Evolutionary conservation across 1,140 invertebrate species (phyloP).

Genomic region (Sminthurinus signatus): DNA sequence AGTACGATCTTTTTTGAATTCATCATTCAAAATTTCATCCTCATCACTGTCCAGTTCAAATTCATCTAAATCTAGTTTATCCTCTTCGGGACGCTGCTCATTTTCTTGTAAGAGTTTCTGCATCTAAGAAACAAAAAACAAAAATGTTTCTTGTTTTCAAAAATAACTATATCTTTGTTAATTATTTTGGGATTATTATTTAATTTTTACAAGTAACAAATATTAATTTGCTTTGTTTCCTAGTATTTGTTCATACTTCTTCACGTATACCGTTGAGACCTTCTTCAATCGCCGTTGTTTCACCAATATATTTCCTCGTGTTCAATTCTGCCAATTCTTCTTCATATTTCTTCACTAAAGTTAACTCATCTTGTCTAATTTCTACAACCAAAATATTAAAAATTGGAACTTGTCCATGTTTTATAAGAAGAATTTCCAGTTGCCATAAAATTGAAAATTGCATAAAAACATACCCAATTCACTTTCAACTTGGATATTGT

Average conservation of each 20-base stretch:
- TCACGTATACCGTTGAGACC: slow-evolving; percentile 1
- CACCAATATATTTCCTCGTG: slow-evolving; percentile 5
- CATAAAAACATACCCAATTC: not conserved
- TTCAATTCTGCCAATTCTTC: slow-evolving; percentile 3
- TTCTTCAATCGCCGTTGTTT: slow-evolving; percentile 6
- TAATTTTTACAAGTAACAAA: not conserved
- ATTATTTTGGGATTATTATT: not conserved
- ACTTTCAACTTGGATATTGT: not conserved
- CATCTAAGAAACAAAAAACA: slow-evolving; percentile 26
- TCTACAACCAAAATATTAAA: too few relatives aligned
- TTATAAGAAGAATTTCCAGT: too few relatives aligned
- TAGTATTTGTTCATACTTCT: too few relatives aligned
- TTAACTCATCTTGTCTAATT: slow-evolving; percentile 2
- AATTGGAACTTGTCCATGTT: too few relatives aligned
- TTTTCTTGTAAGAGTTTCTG: slow-evolving; percentile 25
- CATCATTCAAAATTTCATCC: slow-evolving; percentile 13
- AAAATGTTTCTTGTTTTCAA: too few relatives aligned
- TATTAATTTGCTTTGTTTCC: too few relatives aligned
- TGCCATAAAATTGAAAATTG: not conserved
- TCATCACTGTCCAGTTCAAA: slow-evolving; percentile 33
- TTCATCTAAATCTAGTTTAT: slow-evolving; percentile 23
- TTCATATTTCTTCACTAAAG: not conserved
- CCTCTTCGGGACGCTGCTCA: not conserved
- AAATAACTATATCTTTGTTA: too few relatives aligned
- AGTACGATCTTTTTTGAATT: slow-evolving; percentile 6